Evolutionary conservation across 2,797 vertebrate species (phyloP), one percentile per base, ranked within the genome.

Genomic region (Sphenodon punctatus): DNA sequence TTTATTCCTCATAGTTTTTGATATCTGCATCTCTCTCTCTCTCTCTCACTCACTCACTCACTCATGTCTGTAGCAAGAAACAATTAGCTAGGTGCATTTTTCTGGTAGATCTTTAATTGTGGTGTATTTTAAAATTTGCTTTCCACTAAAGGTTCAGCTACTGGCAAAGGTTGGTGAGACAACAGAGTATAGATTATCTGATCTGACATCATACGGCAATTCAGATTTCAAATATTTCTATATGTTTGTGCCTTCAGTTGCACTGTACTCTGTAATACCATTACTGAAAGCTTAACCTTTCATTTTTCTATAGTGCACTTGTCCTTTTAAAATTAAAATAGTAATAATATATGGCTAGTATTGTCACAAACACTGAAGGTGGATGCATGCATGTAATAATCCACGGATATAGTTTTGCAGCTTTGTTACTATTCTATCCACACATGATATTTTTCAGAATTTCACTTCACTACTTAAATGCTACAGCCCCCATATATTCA

Each of bases 371-470:
- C 67, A 53, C 38, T 78, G 85, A 38, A n/a, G n/a, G 13, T 43
- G 80, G 58, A 70, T 88, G 46, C 53, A 84, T 66, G 90, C 46
- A 67, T 89, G 67, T 86, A 89, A 81, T 92, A 88, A 88, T 49
- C 70, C 78, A 61, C 82, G 87, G 84, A 79, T 89, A 84, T 63
- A 59, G 45, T 65, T 38, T 90, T 77, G 46, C 34, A 80, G 49
- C 55, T 80, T 74, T 74, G 23, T 88, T 75, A 70, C 65, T 69
- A 68, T 85, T 92, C 83, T 88, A 72, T 85, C n/a, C 79, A 23
- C 72, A 79, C 76, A 39, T 0, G 0, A 75, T 75, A 85, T 88
- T 61, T 34, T 53, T 59, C 65, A 79, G 36, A 56, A 78, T 5
- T 38, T 80, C 77, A 66, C 55, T 70, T 36, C 2, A 0, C 86